Percentiles rank a stretch among this genome's conserved stretches.
Evolutionary conservation across 2,888 invertebrate genomes (phyloP).

Genomic region (Chaetoderma sp.): DNA sequence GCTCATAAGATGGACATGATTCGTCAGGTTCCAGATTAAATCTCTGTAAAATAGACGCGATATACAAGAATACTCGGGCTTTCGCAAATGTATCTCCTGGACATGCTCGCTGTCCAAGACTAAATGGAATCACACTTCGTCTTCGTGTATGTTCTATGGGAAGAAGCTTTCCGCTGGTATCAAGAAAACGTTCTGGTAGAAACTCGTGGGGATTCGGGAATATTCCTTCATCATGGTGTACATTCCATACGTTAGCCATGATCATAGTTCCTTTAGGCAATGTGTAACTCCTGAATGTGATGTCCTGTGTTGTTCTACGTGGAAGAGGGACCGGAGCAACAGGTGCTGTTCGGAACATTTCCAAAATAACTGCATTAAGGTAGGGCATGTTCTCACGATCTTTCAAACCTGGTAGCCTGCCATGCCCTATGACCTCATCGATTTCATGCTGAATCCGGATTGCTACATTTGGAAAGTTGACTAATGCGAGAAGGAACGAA

Average conservation of each 20-base stretch:
- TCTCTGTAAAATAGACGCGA: background rate
- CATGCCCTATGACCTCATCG: background rate
- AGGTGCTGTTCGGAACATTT: background rate
- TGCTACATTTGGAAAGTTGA: background rate
- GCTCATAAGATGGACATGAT: no score
- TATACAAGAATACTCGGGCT: conserved; percentile 2
- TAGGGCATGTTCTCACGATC: background rate
- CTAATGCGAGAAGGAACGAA: background rate
- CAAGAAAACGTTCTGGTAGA: background rate
- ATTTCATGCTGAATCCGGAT: background rate
- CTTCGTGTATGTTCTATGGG: no score
- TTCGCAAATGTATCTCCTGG: conserved; percentile 3
- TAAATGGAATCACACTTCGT: conserved; percentile 1
- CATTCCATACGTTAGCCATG: background rate
- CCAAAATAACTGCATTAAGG: background rate
- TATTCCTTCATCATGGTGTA: background rate
- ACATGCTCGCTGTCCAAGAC: conserved; percentile 1
- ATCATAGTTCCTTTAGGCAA: background rate
- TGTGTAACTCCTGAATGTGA: background rate
- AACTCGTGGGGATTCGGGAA: background rate
- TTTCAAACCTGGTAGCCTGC: background rate
- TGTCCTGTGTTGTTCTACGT: background rate
- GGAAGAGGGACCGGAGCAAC: background rate
- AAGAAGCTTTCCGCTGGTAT: background rate
- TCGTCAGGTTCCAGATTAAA: no score